A percentile compares a stretch with the other conserved stretches of the same genome.
phyloP scores from a whole-genome alignment of 2,888 invertebrate species.

The Acronicta aceris region DNA sequence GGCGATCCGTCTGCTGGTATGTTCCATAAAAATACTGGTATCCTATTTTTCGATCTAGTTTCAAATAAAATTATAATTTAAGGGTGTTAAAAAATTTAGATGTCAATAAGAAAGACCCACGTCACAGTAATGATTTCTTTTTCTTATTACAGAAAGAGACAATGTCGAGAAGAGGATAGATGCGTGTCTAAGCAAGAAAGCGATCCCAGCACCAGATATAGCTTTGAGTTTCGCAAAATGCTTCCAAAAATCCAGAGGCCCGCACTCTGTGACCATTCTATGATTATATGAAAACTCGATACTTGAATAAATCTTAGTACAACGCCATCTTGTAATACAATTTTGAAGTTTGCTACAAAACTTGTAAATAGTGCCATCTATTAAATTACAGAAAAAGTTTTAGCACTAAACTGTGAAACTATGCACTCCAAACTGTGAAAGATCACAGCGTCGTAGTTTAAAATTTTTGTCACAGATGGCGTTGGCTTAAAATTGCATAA shows the following conservation, averaged over 20 bases:
- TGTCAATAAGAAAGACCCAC: no score
- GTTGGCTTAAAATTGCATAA: not conserved
- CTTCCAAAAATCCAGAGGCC: conserved; percentile 44
- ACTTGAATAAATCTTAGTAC: not conserved
- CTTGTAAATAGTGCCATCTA: conserved; percentile 41
- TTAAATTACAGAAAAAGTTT: conserved; percentile 2
- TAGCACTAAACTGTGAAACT: not conserved
- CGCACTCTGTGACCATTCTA: conserved; percentile 45
- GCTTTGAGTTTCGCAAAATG: conserved; percentile 70
- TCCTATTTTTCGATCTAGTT: no score
- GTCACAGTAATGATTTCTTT: not conserved
- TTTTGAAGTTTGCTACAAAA: conserved; percentile 1
- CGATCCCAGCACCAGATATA: conserved; percentile 59
- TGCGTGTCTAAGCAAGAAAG: conserved; percentile 59
- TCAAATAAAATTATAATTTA: no score
- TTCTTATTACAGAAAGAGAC: conserved; percentile 62
- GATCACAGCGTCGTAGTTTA: not conserved
- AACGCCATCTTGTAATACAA: conserved; percentile 38
- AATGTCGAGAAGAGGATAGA: conserved; percentile 61
- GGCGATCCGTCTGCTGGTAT: no score
- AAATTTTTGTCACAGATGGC: conserved; percentile 3
- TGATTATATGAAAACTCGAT: not conserved
- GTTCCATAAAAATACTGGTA: no score
- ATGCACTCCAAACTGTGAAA: not conserved
- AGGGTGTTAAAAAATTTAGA: no score